Conservation (phyloP, 35 echinoderm and acorn worm species). For the Acanthaster planci region DNA sequence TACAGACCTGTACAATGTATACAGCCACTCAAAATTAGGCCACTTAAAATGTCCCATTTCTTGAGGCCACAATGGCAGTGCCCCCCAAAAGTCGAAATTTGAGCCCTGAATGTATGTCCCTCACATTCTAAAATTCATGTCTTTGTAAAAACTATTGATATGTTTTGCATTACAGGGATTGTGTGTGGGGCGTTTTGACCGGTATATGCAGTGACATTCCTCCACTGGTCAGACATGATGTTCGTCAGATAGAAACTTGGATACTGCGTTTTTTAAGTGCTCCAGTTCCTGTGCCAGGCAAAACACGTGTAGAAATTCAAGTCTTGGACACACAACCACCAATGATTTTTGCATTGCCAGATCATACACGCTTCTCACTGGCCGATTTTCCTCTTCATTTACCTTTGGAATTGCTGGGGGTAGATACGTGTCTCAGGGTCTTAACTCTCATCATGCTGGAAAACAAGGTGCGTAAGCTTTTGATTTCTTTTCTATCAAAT, state of each 20-base stretch:
- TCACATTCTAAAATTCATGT: too few species aligned
- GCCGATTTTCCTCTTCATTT: constrained; percentile 95
- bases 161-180: constrained; percentile 73
- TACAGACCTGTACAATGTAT: too few species aligned
- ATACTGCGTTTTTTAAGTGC: constrained; percentile 89
- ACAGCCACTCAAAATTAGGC: too few species aligned
- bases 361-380: constrained; percentile 94
- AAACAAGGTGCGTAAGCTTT: constrained; percentile 68
- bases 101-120: too few species aligned
- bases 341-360: constrained; percentile 85
- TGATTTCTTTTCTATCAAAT: too few species aligned
- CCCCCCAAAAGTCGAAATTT: too few species aligned
- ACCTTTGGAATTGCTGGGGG: constrained; percentile 89
- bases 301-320: constrained; percentile 90
- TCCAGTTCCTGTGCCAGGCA: constrained; percentile 92
- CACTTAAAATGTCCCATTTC: too few species aligned
- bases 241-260: constrained; percentile 97
- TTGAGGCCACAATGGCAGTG: too few species aligned
- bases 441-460: constrained; percentile 91
- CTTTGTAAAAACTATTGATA: too few species aligned
- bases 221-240: constrained; percentile 85
- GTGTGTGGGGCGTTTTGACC: constrained; percentile 92
- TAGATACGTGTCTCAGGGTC: constrained; percentile 94
- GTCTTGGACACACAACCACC: constrained; percentile 78
- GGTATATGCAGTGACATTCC: constrained; percentile 89